phyloP scores from a whole-genome alignment of 2,797 vertebrate species.

The Aselliscus stoliczkanus region DNA sequence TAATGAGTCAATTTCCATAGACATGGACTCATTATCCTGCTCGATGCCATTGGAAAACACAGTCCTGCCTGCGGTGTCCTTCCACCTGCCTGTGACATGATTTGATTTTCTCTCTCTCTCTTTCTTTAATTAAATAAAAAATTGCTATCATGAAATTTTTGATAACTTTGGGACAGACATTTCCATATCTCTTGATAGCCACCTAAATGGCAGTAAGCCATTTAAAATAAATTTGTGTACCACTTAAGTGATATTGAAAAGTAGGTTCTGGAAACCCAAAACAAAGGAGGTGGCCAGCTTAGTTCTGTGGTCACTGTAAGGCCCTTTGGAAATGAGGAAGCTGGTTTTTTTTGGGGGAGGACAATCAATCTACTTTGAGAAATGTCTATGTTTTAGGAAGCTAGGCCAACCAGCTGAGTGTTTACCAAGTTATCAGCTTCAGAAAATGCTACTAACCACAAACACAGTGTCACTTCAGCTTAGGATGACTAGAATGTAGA shows the following conservation, averaged over 20 bases:
- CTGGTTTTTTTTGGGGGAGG: background rate
- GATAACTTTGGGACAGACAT: slow-evolving; percentile 59
- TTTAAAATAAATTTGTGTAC: slow-evolving; percentile 60
- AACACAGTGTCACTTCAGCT: slow-evolving; percentile 37
- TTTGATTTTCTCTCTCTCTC: slow-evolving; percentile 67
- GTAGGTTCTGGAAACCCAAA: slow-evolving; percentile 41
- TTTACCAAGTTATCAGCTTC: slow-evolving; percentile 49
- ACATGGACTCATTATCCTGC: slow-evolving; percentile 81
- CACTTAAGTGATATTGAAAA: slow-evolving; percentile 51
- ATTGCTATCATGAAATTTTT: slow-evolving; percentile 58
- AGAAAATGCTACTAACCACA: slow-evolving; percentile 34
- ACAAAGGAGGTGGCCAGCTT: slow-evolving; percentile 6
- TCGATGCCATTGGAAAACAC: slow-evolving; percentile 78
- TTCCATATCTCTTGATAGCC: slow-evolving; percentile 62
- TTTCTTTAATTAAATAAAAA: slow-evolving; percentile 68
- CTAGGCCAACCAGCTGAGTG: background rate
- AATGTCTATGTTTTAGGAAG: slow-evolving; percentile 25
- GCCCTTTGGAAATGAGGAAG: slow-evolving; percentile 26
- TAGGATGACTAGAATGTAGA: background rate
- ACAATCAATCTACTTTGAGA: background rate
- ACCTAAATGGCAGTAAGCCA: slow-evolving; percentile 58
- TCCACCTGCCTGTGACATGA: slow-evolving; percentile 73
- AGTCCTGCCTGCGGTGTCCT: slow-evolving; percentile 75
- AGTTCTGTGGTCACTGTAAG: background rate
- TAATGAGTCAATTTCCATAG: slow-evolving; percentile 85